Evolutionary conservation across 30 jellyfish, hydroid and myxozoan genomes (phyloP).

Genomic region (Hydractinia echinata): DNA sequence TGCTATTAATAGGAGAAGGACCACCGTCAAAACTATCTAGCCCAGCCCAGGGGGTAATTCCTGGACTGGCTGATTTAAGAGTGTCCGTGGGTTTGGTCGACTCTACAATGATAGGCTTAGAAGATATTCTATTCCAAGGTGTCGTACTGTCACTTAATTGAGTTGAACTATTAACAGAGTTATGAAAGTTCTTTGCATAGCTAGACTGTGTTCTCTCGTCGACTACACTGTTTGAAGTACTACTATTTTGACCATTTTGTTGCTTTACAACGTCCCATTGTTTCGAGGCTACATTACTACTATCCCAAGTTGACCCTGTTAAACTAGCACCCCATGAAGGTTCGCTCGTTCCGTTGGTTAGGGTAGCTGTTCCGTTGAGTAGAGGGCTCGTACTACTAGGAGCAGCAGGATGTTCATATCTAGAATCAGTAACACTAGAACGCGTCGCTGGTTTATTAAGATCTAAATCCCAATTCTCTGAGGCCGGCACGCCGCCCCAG

Average conservation of each 20-base stretch:
- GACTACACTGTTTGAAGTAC: background rate
- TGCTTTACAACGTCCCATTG: slow-evolving; percentile 9
- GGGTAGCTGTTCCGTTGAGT: background rate
- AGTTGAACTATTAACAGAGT: background rate
- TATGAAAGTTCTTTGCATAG: background rate
- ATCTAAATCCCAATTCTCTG: slow-evolving; percentile 86
- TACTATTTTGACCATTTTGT: background rate
- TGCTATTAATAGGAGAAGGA: slow-evolving; percentile 28
- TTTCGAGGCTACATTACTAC: background rate
- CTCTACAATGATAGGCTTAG: too few relatives aligned
- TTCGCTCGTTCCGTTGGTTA: slow-evolving; percentile 9
- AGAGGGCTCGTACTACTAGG: background rate
- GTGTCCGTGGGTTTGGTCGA: slow-evolving; percentile 5
- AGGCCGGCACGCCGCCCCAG: slow-evolving; percentile 83
- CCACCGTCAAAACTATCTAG: slow-evolving; percentile 81
- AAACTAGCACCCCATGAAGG: slow-evolving; percentile 46
- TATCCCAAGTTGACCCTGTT: slow-evolving; percentile 50
- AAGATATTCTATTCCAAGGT: background rate
- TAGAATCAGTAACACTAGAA: slow-evolving; percentile 17
- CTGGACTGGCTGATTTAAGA: slow-evolving; percentile 41
- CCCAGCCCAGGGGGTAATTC: slow-evolving; percentile 90
- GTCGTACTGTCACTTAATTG: background rate
- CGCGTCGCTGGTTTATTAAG: slow-evolving; percentile 15
- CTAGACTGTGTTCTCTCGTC: slow-evolving; percentile 7
- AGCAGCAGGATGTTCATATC: background rate